phyloP scores from a whole-genome alignment of 2,888 invertebrate genomes.

The Glyphotaelius pellucidus region DNA sequence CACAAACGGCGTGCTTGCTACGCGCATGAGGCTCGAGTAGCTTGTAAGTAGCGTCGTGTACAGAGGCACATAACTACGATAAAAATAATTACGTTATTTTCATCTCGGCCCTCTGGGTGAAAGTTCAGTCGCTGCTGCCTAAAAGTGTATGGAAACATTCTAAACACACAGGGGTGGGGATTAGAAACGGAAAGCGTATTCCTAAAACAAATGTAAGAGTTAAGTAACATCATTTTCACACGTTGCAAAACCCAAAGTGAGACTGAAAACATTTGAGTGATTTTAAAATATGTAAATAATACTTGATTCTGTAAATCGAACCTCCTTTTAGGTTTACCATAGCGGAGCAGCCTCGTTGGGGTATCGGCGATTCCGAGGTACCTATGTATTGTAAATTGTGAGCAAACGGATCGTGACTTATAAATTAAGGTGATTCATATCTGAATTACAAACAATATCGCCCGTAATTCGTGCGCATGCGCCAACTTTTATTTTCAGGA shows the following conservation, averaged over 20 bases:
- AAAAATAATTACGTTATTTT: too few relatives aligned
- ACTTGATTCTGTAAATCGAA: background rate
- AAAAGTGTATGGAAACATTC: background rate
- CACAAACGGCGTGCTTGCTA: too few relatives aligned
- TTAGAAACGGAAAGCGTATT: background rate
- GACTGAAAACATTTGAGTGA: background rate
- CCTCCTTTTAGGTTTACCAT: background rate
- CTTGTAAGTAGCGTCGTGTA: too few relatives aligned
- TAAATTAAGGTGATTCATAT: slow-evolving; percentile 40
- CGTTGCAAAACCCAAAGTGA: background rate
- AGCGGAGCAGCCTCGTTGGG: background rate
- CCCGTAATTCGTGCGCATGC: slow-evolving; percentile 40
- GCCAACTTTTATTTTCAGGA: slow-evolving; percentile 22
- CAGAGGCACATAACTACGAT: too few relatives aligned
- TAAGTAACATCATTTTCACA: background rate
- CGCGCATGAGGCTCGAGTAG: too few relatives aligned
- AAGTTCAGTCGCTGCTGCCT: too few relatives aligned
- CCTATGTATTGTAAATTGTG: background rate
- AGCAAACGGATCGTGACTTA: slow-evolving; percentile 21
- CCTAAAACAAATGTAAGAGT: background rate
- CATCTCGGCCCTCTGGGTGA: too few relatives aligned
- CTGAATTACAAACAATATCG: slow-evolving; percentile 35
- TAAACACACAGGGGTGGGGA: background rate
- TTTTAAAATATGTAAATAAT: background rate
- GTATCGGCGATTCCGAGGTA: background rate